Evolutionary conservation across 2,113 vertebrate genomes (phyloP).

Genomic region (Mellivora capensis): DNA sequence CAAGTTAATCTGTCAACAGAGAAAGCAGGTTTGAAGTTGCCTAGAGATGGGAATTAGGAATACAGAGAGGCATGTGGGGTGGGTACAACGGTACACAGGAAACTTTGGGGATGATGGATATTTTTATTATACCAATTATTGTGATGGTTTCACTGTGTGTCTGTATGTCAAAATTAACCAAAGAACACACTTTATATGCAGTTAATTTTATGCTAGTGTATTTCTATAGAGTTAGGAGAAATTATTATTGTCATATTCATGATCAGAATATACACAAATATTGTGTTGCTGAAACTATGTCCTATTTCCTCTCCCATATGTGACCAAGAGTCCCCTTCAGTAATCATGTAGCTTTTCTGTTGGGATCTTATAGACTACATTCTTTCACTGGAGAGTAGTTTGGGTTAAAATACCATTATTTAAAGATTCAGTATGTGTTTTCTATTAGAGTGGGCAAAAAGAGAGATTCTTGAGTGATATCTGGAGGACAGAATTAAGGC

Average conservation of each 20-base stretch:
- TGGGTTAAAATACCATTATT: background rate
- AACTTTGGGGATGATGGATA: background rate
- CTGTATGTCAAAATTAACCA: background rate
- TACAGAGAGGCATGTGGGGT: background rate
- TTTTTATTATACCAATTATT: background rate
- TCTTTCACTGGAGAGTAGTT: background rate
- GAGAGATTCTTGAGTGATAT: background rate
- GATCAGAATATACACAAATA: background rate
- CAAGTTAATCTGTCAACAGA: background rate
- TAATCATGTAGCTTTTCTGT: background rate
- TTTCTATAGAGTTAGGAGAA: background rate
- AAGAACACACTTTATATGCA: background rate
- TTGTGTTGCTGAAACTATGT: background rate
- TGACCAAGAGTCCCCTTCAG: background rate
- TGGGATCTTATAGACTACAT: background rate
- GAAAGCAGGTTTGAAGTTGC: background rate
- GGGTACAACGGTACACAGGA: background rate
- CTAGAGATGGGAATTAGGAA: background rate
- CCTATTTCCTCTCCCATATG: background rate
- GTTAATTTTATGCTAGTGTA: background rate
- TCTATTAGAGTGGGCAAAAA: background rate
- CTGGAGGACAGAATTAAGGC: background rate
- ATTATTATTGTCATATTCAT: background rate
- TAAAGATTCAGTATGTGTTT: background rate
- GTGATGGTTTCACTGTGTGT: background rate